Percentiles rank a stretch among this genome's conserved stretches.
phyloP scores from a whole-genome alignment of 2,113 vertebrate genomes.

The Pelusios castaneus region DNA sequence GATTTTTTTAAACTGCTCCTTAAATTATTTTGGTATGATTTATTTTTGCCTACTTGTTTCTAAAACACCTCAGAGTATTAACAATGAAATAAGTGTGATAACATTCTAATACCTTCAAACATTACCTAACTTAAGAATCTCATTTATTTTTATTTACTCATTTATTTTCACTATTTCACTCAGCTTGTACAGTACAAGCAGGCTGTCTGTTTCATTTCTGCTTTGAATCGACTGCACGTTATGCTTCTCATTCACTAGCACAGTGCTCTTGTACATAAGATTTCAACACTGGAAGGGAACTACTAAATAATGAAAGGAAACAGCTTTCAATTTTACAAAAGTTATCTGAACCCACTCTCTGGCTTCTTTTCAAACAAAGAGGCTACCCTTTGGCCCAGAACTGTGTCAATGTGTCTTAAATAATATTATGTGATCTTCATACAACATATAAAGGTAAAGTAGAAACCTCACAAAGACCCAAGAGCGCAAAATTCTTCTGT shows the following conservation, averaged over 20 bases:
- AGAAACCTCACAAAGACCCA: not conserved
- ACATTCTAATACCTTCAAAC: slow-evolving; percentile 50
- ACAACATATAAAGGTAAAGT: slow-evolving; percentile 1
- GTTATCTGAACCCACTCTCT: not conserved
- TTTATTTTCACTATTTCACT: slow-evolving; percentile 32
- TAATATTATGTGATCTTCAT: not conserved
- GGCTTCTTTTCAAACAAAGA: not conserved
- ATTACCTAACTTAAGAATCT: slow-evolving; percentile 55
- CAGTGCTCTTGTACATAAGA: not conserved
- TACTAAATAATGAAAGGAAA: not conserved
- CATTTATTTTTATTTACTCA: slow-evolving; percentile 47
- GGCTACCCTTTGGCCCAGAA: not conserved
- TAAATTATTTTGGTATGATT: slow-evolving; percentile 55
- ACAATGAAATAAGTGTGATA: slow-evolving; percentile 51
- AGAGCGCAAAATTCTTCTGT: slow-evolving; percentile 2
- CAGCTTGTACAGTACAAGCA: slow-evolving; percentile 45
- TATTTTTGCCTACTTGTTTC: slow-evolving; percentile 39
- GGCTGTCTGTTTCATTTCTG: slow-evolving; percentile 28
- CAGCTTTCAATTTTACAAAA: slow-evolving; percentile 14
- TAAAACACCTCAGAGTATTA: slow-evolving; percentile 55
- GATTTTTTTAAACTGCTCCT: slow-evolving; percentile 33
- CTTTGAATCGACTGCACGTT: not conserved
- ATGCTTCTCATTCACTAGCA: not conserved
- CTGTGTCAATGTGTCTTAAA: not conserved
- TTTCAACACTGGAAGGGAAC: not conserved